Percentiles rank a stretch among this genome's conserved stretches.
Evolutionary conservation across 1,140 invertebrate species (phyloP).

Genomic region (Drosophila lini): DNA sequence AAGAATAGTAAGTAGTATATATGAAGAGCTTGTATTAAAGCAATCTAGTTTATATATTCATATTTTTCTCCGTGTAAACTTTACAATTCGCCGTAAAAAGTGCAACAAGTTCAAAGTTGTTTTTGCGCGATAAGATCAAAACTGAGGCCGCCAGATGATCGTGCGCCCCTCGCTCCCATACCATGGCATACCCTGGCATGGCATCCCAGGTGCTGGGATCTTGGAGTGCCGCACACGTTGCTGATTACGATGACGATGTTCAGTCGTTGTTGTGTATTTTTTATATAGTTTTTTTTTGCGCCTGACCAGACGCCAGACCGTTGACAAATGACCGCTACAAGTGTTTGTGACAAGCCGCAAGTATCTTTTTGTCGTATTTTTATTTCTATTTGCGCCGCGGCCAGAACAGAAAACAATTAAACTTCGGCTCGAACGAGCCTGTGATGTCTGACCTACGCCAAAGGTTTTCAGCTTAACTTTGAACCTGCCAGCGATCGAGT

Average conservation of each 20-base stretch:
- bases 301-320: slow-evolving; percentile 51
- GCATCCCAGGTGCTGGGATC: slow-evolving; percentile 58
- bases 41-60: too few species aligned
- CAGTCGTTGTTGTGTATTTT: slow-evolving; percentile 24
- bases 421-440: slow-evolving; percentile 49
- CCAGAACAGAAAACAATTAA: slow-evolving; percentile 68
- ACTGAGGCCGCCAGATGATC: slow-evolving; percentile 42
- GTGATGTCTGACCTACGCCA: slow-evolving; percentile 62
- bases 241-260: slow-evolving; percentile 80
- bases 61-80: slow-evolving; percentile 14
- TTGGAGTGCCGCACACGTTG: slow-evolving; percentile 73
- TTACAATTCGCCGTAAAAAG: slow-evolving; percentile 39
- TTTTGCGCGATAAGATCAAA: slow-evolving; percentile 66
- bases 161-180: slow-evolving; percentile 11
- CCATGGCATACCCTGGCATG: slow-evolving; percentile 7
- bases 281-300: slow-evolving; percentile 15
- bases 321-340: slow-evolving; percentile 80
- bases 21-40: neutral
- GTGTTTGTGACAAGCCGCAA: slow-evolving; percentile 81
- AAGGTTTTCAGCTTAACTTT: slow-evolving; percentile 73
- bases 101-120: slow-evolving; percentile 44
- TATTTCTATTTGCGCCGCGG: slow-evolving; percentile 57
- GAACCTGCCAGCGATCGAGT: slow-evolving; percentile 51
- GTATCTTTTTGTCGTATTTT: slow-evolving; percentile 64
- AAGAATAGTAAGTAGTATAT: too few species aligned